Conservation (phyloP, 2,797 vertebrate species). For the Brotula barbata region DNA sequence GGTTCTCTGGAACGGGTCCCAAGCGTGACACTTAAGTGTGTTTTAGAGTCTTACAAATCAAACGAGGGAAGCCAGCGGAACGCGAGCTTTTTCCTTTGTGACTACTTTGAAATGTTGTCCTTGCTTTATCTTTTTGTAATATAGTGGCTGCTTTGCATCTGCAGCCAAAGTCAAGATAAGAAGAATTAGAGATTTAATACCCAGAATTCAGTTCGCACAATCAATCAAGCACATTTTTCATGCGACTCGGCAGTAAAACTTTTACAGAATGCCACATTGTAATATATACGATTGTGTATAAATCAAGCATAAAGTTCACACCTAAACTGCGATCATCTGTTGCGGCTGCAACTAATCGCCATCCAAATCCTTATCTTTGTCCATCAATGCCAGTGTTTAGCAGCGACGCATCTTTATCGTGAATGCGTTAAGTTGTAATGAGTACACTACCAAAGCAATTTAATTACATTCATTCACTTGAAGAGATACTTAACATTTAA, state of each 20-base stretch:
- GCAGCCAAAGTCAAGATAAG: constrained; percentile 17
- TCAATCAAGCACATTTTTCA: not conserved
- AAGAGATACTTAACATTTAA: constrained; percentile 1
- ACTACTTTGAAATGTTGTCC: constrained; percentile 15
- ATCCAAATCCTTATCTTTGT: not conserved
- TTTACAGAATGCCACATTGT: no score
- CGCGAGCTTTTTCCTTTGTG: constrained; percentile 30
- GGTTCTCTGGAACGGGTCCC: constrained; percentile 51
- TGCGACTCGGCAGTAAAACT: no score
- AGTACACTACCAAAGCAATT: not conserved
- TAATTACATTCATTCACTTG: not conserved
- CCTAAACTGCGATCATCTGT: no score
- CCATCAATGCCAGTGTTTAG: not conserved
- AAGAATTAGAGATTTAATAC: not conserved
- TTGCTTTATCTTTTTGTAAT: constrained; percentile 8
- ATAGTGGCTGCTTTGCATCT: constrained; percentile 4
- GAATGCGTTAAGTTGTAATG: not conserved
- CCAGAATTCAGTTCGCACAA: not conserved
- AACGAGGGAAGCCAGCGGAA: constrained; percentile 40
- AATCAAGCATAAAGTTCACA: no score
- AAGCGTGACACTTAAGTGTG: constrained; percentile 41
- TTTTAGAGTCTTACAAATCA: constrained; percentile 45
- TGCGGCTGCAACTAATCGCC: not conserved
- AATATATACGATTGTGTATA: no score
- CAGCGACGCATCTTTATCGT: not conserved